These are phyloP conservation scores for Trachythela sp. DNA, from an alignment of 64 coral and sea anemone genomes.

Conservation along the genomic window DNA sequence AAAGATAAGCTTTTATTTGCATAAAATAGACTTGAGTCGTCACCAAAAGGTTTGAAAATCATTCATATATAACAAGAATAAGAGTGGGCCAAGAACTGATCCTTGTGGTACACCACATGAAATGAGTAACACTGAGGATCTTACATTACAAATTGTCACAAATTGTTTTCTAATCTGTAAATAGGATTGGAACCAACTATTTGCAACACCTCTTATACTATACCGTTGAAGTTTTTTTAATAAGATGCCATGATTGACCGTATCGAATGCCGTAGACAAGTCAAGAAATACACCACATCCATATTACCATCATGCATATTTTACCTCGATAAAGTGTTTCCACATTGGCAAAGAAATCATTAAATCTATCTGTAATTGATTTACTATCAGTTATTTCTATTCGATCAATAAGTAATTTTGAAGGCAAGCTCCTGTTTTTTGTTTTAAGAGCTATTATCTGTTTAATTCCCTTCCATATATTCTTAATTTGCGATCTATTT, in stretches of 20 bases:
- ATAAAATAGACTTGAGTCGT: too few species aligned
- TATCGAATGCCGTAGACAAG: neutral
- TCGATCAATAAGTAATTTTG: neutral
- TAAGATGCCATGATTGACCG: neutral
- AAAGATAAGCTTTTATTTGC: neutral
- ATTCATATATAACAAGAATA: too few species aligned
- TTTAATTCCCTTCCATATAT: neutral
- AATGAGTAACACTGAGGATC: neutral
- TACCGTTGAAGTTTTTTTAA: neutral
- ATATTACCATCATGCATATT: neutral
- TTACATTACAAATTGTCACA: neutral
- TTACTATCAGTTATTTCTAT: slow-evolving; percentile 33
- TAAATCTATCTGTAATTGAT: slow-evolving; percentile 38
- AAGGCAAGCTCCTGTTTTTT: neutral
- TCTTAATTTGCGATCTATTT: neutral
- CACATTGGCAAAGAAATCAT: slow-evolving; percentile 48
- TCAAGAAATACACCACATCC: neutral
- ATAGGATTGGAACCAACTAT: neutral
- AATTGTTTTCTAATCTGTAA: neutral
- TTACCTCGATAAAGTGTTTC: neutral
- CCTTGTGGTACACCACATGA: neutral
- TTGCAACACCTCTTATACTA: neutral
- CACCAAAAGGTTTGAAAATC: too few species aligned
- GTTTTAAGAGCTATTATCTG: neutral
- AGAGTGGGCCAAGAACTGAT: too few species aligned